These are phyloP conservation scores for Leucoraja erinaceus DNA, from an alignment of 2,113 vertebrate species.

Conservation along the genomic window DNA sequence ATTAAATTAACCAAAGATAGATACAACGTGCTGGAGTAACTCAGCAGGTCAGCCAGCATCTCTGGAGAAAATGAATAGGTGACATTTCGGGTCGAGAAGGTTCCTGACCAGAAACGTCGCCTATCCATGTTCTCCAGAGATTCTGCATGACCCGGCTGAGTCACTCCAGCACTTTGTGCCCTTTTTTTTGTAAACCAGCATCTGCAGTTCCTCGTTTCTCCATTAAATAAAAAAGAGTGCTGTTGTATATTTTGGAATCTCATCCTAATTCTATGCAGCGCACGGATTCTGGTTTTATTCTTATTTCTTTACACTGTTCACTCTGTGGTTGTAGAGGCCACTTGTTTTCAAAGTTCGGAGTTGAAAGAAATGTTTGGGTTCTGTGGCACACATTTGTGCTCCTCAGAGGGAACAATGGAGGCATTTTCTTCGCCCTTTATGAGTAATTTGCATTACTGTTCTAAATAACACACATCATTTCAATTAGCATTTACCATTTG, in stretches of 20 bases:
- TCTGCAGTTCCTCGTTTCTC: no score
- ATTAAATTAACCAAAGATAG: neutral
- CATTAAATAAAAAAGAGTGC: neutral
- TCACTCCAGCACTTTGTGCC: no score
- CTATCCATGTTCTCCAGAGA: no score
- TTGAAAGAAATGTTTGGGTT: slow-evolving; percentile 32
- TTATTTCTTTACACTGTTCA: neutral
- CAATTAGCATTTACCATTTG: slow-evolving; percentile 34
- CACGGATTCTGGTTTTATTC: slow-evolving; percentile 6
- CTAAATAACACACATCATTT: slow-evolving; percentile 38
- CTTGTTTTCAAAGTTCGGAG: slow-evolving; percentile 30
- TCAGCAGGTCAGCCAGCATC: no score
- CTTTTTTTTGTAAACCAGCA: no score
- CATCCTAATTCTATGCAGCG: slow-evolving; percentile 28
- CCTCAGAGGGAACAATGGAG: slow-evolving; percentile 21
- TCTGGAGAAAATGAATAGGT: no score
- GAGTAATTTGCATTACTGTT: slow-evolving; percentile 36
- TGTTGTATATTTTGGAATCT: slow-evolving; percentile 17
- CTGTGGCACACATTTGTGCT: neutral
- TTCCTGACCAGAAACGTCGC: no score
- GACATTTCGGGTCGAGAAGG: no score
- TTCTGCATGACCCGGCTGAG: no score
- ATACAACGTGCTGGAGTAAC: no score
- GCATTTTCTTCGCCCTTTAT: slow-evolving; percentile 30
- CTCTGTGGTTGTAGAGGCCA: slow-evolving; percentile 7